These are phyloP conservation scores for Drosophila ironensis DNA, from an alignment of 1,140 invertebrate genomes.

Conservation along the genomic window DNA sequence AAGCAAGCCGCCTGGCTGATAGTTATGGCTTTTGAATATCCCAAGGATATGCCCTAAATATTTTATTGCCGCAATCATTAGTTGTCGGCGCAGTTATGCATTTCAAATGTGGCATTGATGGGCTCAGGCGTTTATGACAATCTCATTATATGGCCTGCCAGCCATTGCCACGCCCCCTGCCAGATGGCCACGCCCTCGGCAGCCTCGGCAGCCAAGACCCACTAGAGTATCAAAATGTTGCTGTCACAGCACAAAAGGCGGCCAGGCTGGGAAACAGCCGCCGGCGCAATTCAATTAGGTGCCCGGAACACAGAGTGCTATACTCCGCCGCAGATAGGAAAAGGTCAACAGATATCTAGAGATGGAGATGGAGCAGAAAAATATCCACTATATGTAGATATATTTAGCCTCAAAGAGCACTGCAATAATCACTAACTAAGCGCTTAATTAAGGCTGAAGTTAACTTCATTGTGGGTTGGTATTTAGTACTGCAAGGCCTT, in stretches of 20 bases:
- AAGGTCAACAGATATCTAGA: neutral
- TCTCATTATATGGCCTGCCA: conserved; percentile 32
- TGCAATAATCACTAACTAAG: no score
- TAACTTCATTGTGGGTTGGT: no score
- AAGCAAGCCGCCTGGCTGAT: no score
- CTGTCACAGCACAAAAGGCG: conserved; percentile 57
- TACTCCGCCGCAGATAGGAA: neutral
- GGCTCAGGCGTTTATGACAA: conserved; percentile 29
- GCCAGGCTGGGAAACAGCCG: conserved; percentile 53
- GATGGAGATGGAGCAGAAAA: neutral
- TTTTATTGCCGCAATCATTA: conserved; percentile 14
- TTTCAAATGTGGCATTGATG: conserved; percentile 19
- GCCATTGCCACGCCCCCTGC: neutral
- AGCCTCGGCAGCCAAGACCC: neutral
- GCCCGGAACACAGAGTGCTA: conserved; percentile 25
- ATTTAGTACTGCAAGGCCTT: no score
- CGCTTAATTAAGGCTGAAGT: no score
- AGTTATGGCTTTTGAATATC: no score
- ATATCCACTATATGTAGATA: no score
- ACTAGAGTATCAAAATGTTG: conserved; percentile 51
- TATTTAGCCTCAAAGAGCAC: no score
- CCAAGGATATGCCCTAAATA: neutral
- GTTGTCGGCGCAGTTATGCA: conserved; percentile 9
- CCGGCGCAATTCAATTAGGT: conserved; percentile 67
- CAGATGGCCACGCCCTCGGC: neutral